Conservation (phyloP, 2,113 vertebrate genomes). For the Aspidoscelis tigris region DNA sequence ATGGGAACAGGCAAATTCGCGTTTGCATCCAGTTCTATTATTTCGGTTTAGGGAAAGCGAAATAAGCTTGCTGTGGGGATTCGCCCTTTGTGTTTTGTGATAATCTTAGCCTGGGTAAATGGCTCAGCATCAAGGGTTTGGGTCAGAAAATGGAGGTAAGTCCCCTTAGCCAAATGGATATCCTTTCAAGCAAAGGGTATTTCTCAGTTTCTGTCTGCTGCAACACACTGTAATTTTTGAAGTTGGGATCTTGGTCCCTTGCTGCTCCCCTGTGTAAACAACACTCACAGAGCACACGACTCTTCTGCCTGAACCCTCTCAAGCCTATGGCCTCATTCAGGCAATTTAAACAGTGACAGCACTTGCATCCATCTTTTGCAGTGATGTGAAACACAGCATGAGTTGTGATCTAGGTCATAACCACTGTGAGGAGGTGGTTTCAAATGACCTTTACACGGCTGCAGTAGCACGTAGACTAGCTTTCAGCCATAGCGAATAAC, state of each 20-base stretch:
- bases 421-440: background rate
- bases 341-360: too few relatives aligned
- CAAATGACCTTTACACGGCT: background rate
- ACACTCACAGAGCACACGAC: background rate
- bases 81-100: background rate
- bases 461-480: background rate
- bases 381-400: too few relatives aligned
- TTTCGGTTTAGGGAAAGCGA: too few relatives aligned
- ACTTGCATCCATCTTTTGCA: too few relatives aligned
- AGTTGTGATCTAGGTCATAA: too few relatives aligned
- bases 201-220: background rate
- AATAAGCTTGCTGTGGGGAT: too few relatives aligned
- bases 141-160: background rate
- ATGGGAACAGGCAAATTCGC: too few relatives aligned
- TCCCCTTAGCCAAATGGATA: background rate
- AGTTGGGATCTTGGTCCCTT: background rate
- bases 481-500: background rate
- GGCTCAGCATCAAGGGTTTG: background rate
- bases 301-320: too few relatives aligned
- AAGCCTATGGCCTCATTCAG: too few relatives aligned
- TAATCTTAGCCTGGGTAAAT: background rate
- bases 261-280: background rate
- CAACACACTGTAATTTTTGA: background rate
- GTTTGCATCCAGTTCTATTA: too few relatives aligned
- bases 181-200: background rate